These are phyloP conservation scores for Wiebesia pumilae DNA, from an alignment of 1,140 invertebrate genomes.

Conservation along the genomic window DNA sequence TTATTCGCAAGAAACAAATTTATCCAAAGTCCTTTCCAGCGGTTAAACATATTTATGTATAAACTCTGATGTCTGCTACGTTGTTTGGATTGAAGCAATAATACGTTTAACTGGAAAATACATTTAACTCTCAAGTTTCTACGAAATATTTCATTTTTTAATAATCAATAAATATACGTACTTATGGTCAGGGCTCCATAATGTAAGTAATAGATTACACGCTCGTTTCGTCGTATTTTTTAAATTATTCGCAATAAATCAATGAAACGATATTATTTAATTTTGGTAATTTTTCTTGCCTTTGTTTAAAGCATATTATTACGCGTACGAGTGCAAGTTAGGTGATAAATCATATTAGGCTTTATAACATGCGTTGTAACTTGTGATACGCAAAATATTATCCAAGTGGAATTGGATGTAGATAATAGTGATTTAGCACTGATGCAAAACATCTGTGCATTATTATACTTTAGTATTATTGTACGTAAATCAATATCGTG, in stretches of 20 bases:
- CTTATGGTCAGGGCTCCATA: no score
- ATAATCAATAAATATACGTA: no score
- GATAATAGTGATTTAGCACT: not conserved
- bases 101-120: no score
- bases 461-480: not conserved
- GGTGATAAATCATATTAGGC: not conserved
- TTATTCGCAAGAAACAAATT: not conserved
- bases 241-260: no score
- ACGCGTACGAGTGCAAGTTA: not conserved
- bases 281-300: not conserved
- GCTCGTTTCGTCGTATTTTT: no score
- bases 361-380: not conserved
- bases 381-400: not conserved
- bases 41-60: not conserved
- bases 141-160: no score
- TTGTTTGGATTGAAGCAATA: no score
- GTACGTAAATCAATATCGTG: constrained; percentile 5
- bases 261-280: no score
- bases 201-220: no score
- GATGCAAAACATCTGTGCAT: not conserved
- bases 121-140: no score
- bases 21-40: not conserved
- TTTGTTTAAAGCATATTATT: not conserved
- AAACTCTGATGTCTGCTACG: no score
- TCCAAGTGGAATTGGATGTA: not conserved